These are phyloP conservation scores for Parthenolecanium corni DNA, from an alignment of 2,888 invertebrate species.

Conservation along the genomic window DNA sequence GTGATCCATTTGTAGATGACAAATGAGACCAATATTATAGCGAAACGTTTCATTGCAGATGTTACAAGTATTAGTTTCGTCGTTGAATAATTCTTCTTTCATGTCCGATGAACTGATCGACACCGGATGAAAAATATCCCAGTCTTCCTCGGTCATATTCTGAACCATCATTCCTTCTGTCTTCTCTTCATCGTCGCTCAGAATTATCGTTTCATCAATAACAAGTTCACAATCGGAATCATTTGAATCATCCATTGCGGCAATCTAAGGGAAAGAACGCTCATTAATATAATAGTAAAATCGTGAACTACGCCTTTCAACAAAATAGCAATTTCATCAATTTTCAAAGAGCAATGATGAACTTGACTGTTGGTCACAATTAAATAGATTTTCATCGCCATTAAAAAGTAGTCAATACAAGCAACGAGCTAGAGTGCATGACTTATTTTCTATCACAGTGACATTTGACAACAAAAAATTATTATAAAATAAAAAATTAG, in stretches of 20 bases:
- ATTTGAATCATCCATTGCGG: neutral
- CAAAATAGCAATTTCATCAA: too few species aligned
- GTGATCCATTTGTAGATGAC: slow-evolving; percentile 20
- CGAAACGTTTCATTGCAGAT: slow-evolving; percentile 21
- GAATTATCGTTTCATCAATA: slow-evolving; percentile 5
- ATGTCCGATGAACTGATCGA: slow-evolving; percentile 18
- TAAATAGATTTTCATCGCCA: too few species aligned
- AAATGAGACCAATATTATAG: slow-evolving; percentile 18
- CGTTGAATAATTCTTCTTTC: slow-evolving; percentile 18
- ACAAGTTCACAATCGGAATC: slow-evolving; percentile 12
- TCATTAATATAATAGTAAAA: too few species aligned
- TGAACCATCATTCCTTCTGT: neutral
- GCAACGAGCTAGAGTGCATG: too few species aligned
- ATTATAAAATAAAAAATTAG: too few species aligned
- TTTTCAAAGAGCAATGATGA: too few species aligned
- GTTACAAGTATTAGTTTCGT: slow-evolving; percentile 11
- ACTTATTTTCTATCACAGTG: too few species aligned
- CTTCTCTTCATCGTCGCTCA: slow-evolving; percentile 3
- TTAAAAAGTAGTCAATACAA: too few species aligned
- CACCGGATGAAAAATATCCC: slow-evolving; percentile 6
- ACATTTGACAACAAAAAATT: too few species aligned
- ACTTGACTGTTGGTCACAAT: too few species aligned
- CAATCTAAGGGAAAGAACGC: too few species aligned
- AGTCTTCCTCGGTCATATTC: neutral
- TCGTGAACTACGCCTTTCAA: too few species aligned